Evolutionary conservation across 30 jellyfish, hydroid and myxozoan species (phyloP), one percentile per base, ranked within the genome.

Genomic region (Turritopsis dohrnii): DNA sequence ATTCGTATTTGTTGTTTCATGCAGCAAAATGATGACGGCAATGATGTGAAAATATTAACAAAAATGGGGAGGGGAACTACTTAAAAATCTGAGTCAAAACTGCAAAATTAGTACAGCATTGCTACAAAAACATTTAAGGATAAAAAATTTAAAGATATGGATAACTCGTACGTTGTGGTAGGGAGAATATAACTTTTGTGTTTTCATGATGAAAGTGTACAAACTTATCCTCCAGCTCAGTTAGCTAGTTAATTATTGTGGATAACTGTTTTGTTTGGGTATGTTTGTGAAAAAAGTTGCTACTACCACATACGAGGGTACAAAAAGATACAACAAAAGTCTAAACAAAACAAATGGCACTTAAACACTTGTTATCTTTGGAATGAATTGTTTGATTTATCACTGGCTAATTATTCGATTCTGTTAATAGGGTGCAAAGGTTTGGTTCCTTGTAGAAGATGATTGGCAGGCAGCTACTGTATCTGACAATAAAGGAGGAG

Each of bases 391-490:
- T 54, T 54, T 54, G 18, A 54, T 54, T 18, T n/a, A 60, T 60
- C 0, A 60, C 19, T 16, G 18, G 73, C 21, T 60, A 60, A 23
- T 60, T 23, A 0, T 69, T 69, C 19, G 28, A 81, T 60, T 28
- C 23, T 41, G 19, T 27, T 76, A 76, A 21, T 71, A 93, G 98
- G 96, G 96, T 31, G 79, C 95, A 60, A 73, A 79, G 28, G 96
- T 93, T 21, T 93, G 98, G 98, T 88, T 93, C 1, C 66, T 31
- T 81, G 98, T 87, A 23, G 98, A 93, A 21, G 96, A 88, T 66
- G 96, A 84, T 65, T 88, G 96, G 98, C 91, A 88, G 65, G 95
- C 98, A 9, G 96, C 95, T 54, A 79, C 81, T 1, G 87, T 93
- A 28, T 52, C 90, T 16, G 96, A 85, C n/a, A 81, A 88, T 26